phyloP scores from a whole-genome alignment of 2,113 vertebrate species.

The Menura novaehollandiae region DNA sequence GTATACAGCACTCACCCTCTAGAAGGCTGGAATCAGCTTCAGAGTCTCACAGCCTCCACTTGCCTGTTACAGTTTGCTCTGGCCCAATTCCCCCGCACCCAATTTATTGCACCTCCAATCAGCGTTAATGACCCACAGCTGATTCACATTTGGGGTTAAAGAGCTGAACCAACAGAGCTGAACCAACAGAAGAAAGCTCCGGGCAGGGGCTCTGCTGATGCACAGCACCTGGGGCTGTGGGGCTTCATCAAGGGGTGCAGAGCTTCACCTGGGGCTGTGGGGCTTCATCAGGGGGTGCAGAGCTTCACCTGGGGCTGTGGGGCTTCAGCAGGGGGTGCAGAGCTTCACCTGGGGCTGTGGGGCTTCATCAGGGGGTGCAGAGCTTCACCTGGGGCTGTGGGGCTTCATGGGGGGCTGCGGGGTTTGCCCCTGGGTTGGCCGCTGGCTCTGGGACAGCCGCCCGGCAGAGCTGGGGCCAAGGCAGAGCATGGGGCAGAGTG shows the following conservation, averaged over 20 bases:
- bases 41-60: fast-evolving
- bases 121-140: fast-evolving
- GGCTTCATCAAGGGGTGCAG: too few species aligned
- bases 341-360: too few species aligned
- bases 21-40: fast-evolving
- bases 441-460: not conserved
- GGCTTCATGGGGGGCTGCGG: too few species aligned
- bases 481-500: not conserved
- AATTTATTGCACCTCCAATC: fast-evolving
- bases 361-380: not conserved
- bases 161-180: not conserved
- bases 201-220: not conserved
- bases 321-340: not conserved
- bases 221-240: not conserved
- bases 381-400: not conserved
- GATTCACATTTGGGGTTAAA: not conserved
- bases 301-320: too few species aligned
- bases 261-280: not conserved
- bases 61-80: fast-evolving
- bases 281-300: too few species aligned
- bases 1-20: not conserved
- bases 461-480: not conserved
- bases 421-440: too few species aligned
- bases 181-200: fast-evolving
- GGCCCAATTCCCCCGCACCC: fast-evolving